Conservation (phyloP, 2,888 invertebrate genomes). For the Calameuta filiformis region DNA sequence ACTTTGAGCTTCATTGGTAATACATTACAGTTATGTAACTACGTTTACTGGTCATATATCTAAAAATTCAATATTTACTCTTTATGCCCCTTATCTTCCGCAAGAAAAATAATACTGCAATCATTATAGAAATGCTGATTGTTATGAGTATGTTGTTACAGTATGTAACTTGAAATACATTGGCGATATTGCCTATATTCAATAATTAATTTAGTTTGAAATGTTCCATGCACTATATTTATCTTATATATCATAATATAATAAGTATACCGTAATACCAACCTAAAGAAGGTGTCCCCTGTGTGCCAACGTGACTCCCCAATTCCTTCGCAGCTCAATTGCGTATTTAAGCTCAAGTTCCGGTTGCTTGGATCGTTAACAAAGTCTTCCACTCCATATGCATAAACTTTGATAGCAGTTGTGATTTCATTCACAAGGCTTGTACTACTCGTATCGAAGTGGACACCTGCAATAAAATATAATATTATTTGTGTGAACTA, state of each 20-base stretch:
- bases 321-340: slow-evolving; percentile 82
- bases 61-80: too few relatives aligned
- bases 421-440: slow-evolving; percentile 88
- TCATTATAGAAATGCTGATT: background rate
- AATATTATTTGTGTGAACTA: too few relatives aligned
- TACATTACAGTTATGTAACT: too few relatives aligned
- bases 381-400: slow-evolving; percentile 90
- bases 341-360: slow-evolving; percentile 77
- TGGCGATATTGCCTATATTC: background rate
- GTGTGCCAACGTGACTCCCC: slow-evolving; percentile 89
- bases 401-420: slow-evolving; percentile 90
- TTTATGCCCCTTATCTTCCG: too few relatives aligned
- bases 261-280: background rate
- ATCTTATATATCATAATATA: background rate
- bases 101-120: background rate
- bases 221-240: background rate
- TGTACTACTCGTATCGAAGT: slow-evolving; percentile 88
- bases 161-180: too few relatives aligned
- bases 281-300: slow-evolving; percentile 80
- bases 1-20: too few relatives aligned
- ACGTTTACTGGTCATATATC: too few relatives aligned
- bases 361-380: slow-evolving; percentile 79
- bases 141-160: too few relatives aligned
- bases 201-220: background rate
- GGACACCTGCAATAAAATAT: slow-evolving; percentile 74